phyloP scores from a whole-genome alignment of 2,113 vertebrate species.

The Pithys albifrons region DNA sequence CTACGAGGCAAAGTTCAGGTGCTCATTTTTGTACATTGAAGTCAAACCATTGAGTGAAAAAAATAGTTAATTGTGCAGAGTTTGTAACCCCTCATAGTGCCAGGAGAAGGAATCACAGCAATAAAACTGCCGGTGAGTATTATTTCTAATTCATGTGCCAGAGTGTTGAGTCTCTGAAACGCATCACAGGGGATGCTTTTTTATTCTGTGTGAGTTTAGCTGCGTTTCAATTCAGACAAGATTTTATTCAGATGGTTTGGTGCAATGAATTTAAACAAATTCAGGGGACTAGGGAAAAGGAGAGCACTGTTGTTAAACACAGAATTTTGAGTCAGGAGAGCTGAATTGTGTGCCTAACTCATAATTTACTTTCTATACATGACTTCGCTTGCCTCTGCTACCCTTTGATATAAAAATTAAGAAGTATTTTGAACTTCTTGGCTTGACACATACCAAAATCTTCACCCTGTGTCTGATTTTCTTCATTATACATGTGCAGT shows the following conservation, averaged over 20 bases:
- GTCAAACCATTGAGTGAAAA: neutral
- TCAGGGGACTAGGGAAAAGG: neutral
- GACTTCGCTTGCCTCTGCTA: neutral
- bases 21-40: neutral
- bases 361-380: neutral
- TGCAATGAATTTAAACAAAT: neutral
- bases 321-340: neutral
- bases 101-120: neutral
- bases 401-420: neutral
- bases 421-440: neutral
- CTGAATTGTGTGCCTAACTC: neutral
- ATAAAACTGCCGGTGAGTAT: neutral
- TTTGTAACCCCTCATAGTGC: neutral
- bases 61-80: neutral
- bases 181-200: neutral
- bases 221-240: neutral
- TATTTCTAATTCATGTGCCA: neutral
- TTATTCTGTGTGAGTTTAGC: neutral
- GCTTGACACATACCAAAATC: neutral
- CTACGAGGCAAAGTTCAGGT: neutral
- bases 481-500: neutral
- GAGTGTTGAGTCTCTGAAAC: neutral
- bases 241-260: neutral
- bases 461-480: neutral
- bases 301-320: neutral